Base-by-base conservation (phyloP, 1,140 invertebrate species). In the Oncopeltus fasciatus region DNA sequence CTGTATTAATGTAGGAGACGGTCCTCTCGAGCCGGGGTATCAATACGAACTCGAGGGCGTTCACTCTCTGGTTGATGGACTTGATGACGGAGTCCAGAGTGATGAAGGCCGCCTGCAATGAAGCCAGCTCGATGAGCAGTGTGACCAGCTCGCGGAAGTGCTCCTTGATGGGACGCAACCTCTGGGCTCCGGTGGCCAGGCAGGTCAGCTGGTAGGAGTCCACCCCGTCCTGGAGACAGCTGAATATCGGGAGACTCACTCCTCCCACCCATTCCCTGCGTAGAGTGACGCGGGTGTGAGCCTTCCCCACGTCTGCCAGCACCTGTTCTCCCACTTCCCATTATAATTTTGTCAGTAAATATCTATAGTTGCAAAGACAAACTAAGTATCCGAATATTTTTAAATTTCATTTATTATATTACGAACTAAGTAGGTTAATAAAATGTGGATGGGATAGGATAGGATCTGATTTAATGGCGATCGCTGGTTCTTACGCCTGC, bases 1-100 rank as follows among this genome's bases (percentile, higher is more conserved):
- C 89, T 11, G 82, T 79, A 58, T 79, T 78, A 57, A 92, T 92
- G 67, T 91, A 92, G 1, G 72, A 72, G 20, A 87, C 70, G 0
- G 88, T 92, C 21, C 79, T 76, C 66, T 85, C 78, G 65, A 88
- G 84, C 67, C 80, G 77, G 26, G 88, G 88, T 72, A 91, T 84
- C 56, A 92, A 84, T 33, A 90, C 83, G 76, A 89, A 85, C 70
- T 88, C 85, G 68, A 92, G 80, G 26, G 88, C 89, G 73, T 91
- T 92, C 16, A 90, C 84, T 72, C 87, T 79, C 69, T 88, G 74
- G 71, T 87, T 87, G 1, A 85, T 88, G 24, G 79, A 74, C 71
- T 84, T 87, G 65, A 88, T 56, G 14, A 62, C 51, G 4, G 61
- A 26, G 71, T 88, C 85, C 58, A 88, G 72, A 27, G 81, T 84